Evolutionary conservation across 2,113 vertebrate genomes (phyloP).

Genomic region (Eulemur macaco): DNA sequence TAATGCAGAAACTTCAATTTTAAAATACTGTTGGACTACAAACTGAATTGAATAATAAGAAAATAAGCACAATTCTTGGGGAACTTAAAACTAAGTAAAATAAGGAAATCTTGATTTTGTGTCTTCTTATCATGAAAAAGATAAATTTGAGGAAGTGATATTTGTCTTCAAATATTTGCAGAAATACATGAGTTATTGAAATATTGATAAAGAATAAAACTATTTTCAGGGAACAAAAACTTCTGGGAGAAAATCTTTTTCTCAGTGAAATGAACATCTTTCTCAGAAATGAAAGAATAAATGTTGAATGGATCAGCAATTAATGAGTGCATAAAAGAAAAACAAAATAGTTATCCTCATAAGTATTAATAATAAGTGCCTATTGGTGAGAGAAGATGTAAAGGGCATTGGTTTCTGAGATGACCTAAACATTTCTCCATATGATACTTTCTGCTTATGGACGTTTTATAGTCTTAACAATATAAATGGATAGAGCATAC

Average conservation of each 20-base stretch:
- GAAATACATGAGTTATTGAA: neutral
- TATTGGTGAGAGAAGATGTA: neutral
- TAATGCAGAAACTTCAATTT: neutral
- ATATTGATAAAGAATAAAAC: neutral
- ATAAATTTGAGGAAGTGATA: neutral
- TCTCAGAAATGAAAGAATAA: neutral
- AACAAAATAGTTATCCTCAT: neutral
- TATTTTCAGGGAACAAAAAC: neutral
- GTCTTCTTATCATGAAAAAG: neutral
- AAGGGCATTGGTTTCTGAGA: neutral
- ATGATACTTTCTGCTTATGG: neutral
- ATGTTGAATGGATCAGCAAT: neutral
- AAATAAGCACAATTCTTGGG: neutral
- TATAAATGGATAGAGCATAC: neutral
- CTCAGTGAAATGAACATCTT: neutral
- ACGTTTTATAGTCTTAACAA: neutral
- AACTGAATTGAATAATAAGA: neutral
- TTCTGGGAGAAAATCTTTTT: neutral
- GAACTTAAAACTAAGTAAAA: neutral
- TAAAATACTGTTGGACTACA: neutral
- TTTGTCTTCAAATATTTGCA: neutral
- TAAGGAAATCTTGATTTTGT: neutral
- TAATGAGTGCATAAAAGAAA: neutral
- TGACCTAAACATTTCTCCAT: neutral
- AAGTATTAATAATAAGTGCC: neutral